Base-by-base conservation (phyloP, 2,113 vertebrate species). In the rat (Rattus norvegicus) region DNA sequence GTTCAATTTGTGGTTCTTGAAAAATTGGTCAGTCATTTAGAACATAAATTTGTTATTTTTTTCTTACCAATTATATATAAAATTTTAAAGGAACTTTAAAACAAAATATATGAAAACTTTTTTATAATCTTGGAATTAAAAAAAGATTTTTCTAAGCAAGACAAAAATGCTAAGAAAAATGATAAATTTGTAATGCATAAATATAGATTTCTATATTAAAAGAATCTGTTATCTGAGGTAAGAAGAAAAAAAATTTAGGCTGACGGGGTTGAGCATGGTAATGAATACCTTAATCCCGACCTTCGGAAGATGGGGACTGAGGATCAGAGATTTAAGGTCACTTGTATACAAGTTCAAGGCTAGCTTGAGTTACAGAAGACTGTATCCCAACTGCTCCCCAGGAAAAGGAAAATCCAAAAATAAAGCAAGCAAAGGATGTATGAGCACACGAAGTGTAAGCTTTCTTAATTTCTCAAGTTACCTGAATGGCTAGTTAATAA, bases 391-490 rank as follows among this genome's bases (percentile, higher is more conserved):
- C 54, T 84, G 33, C 33, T 83, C 33, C 7, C 16, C 28, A 80
- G 85, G 87, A 4, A 4, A 47, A 11, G 26, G 3, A 47, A 39
- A 22, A 26, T 36, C 10, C 1, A 33, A 69, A 54, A 47, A 19
- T 63, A 39, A 59, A 39, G 76, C 14, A 79, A 52, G 22, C n/a
- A 92, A 67, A 7, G 33, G 47, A 67, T 84, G 30, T 63, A 24
- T 93, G 39, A 61, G 33, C 30, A n/a, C 36, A 77, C 94, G 92
- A 89, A 59, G 9, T 52, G 20, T 85, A 16, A 73, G 88, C 87
- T 85, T 93, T 94, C 81, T 89, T 88, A 39, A 47, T 80, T n/a
- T 94, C 36, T 14, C 59, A 70, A 91, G 30, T 79, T 75, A 88
- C 56, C 75, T 84, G 63, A 81, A 87, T 93, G 9, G 33, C 17